phyloP scores from a whole-genome alignment of 1,140 invertebrate species.

The Holotrichia oblita region DNA sequence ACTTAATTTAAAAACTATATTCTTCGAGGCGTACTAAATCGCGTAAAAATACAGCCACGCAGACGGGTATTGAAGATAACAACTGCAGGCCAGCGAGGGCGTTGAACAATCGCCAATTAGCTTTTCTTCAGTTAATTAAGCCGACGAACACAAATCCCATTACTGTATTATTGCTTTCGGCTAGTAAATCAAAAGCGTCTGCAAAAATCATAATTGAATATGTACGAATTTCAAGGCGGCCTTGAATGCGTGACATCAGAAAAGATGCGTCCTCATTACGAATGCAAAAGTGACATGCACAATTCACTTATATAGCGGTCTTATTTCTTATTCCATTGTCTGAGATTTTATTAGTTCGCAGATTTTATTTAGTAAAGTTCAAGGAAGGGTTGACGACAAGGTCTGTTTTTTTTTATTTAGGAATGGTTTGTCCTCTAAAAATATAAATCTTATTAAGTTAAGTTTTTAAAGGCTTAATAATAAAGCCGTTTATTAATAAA shows the following conservation, averaged over 20 bases:
- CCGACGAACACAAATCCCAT: conserved; percentile 10
- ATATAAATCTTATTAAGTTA: neutral
- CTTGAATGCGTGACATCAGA: conserved; percentile 8
- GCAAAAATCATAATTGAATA: conserved; percentile 36
- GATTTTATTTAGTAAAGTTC: neutral
- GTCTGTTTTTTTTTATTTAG: neutral
- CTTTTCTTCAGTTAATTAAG: conserved; percentile 12
- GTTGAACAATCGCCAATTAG: conserved; percentile 30
- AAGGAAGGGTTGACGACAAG: neutral
- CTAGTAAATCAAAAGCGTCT: conserved; percentile 29
- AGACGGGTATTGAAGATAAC: neutral
- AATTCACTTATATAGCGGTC: neutral
- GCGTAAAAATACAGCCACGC: neutral
- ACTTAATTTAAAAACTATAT: neutral
- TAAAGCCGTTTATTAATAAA: too few relatives aligned
- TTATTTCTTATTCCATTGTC: conserved; percentile 24
- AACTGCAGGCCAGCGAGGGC: neutral
- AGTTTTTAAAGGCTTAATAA: too few relatives aligned
- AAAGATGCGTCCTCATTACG: conserved; percentile 19
- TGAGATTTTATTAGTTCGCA: conserved; percentile 7
- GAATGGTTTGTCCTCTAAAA: too few relatives aligned
- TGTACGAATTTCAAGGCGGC: conserved; percentile 10
- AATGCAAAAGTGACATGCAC: conserved; percentile 7
- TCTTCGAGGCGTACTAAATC: neutral
- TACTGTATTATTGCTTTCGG: conserved; percentile 29